These are phyloP conservation scores for Neodiprion pinetum DNA, from an alignment of 1,140 invertebrate genomes.

Conservation along the genomic window DNA sequence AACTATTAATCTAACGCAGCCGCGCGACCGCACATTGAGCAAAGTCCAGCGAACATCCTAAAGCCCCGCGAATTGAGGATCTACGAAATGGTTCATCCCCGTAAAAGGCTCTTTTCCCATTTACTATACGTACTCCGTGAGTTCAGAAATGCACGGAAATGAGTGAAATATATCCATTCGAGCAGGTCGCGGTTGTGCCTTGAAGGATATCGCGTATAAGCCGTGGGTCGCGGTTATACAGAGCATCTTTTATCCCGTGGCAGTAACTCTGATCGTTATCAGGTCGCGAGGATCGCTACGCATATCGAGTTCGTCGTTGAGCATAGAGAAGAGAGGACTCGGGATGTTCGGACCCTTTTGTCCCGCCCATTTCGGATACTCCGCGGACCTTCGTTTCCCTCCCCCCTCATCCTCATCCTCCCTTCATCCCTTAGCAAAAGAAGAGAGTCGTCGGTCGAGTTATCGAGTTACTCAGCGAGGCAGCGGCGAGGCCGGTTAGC, in stretches of 20 bases:
- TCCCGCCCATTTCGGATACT: not conserved
- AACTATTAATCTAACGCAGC: slow-evolving; percentile 52
- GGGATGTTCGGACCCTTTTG: slow-evolving; percentile 12
- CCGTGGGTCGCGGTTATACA: too few relatives aligned
- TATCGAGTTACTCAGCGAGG: not conserved
- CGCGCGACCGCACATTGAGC: slow-evolving; percentile 51
- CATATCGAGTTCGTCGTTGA: too few relatives aligned
- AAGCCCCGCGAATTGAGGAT: not conserved
- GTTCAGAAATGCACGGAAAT: slow-evolving; percentile 10
- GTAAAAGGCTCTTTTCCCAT: slow-evolving; percentile 18
- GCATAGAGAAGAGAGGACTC: too few relatives aligned
- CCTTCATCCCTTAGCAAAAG: not conserved
- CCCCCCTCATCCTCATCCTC: not conserved
- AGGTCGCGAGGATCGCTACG: too few relatives aligned
- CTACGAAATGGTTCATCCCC: slow-evolving; percentile 1
- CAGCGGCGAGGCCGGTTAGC: too few relatives aligned
- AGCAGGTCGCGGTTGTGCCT: too few relatives aligned
- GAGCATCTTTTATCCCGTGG: too few relatives aligned
- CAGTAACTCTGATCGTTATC: too few relatives aligned
- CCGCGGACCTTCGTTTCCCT: not conserved
- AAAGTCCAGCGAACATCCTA: slow-evolving; percentile 41
- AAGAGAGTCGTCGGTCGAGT: not conserved
- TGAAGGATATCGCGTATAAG: too few relatives aligned
- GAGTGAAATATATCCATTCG: slow-evolving; percentile 16
- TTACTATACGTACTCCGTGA: not conserved